phyloP scores from a whole-genome alignment of 2,888 invertebrate genomes.

The Tenodera sinensis region DNA sequence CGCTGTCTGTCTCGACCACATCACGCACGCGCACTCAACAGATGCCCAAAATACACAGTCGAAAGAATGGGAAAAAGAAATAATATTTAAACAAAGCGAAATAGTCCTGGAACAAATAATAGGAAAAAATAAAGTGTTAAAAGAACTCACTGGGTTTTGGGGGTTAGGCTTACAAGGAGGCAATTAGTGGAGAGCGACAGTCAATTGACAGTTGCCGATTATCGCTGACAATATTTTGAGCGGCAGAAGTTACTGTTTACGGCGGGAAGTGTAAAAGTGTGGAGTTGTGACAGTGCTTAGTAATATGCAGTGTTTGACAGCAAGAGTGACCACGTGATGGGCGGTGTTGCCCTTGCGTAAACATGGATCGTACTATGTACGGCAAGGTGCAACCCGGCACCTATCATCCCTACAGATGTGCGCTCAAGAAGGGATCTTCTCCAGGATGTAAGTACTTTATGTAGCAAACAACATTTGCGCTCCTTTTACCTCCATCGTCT shows the following conservation, averaged over 20 bases:
- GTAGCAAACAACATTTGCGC: not conserved
- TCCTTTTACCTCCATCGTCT: too few species aligned
- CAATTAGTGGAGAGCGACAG: not conserved
- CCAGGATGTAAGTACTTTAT: slow-evolving; percentile 77
- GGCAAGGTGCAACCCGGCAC: slow-evolving; percentile 81
- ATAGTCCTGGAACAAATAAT: not conserved
- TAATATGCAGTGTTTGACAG: not conserved
- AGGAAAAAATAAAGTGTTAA: not conserved
- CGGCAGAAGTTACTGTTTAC: too few species aligned
- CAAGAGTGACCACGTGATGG: slow-evolving; percentile 39
- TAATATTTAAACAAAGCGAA: not conserved
- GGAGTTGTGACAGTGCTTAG: not conserved
- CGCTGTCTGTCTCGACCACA: not conserved
- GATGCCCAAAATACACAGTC: not conserved
- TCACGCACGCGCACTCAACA: not conserved
- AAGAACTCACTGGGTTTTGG: not conserved
- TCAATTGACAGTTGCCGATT: not conserved
- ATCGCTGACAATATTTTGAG: not conserved
- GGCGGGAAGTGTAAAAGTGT: too few species aligned
- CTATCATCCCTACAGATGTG: slow-evolving; percentile 81
- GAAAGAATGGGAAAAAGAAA: not conserved
- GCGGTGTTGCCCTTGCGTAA: slow-evolving; percentile 47
- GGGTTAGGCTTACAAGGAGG: not conserved
- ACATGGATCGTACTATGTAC: slow-evolving; percentile 88
- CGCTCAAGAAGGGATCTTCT: slow-evolving; percentile 75